These are phyloP conservation scores for Meiosimyza decipiens DNA, from an alignment of 2,888 invertebrate genomes.

Conservation along the genomic window DNA sequence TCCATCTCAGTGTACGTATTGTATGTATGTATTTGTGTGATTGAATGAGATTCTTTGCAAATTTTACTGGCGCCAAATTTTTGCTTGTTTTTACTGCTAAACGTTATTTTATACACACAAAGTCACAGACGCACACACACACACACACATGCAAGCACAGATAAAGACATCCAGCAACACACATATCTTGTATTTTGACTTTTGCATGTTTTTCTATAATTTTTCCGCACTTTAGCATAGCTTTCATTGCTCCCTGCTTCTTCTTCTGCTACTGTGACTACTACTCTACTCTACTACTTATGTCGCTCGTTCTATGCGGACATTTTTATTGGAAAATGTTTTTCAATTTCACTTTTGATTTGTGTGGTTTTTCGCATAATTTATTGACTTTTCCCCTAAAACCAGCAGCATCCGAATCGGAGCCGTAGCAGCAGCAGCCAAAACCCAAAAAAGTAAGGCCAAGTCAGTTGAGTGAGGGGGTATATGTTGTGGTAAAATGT, in stretches of 20 bases:
- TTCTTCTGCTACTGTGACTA: not conserved
- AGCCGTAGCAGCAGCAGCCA: slow-evolving; percentile 16
- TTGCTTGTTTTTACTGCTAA: slow-evolving; percentile 22
- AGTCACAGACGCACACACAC: slow-evolving; percentile 15
- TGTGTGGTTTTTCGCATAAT: slow-evolving; percentile 51
- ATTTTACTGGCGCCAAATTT: slow-evolving; percentile 42
- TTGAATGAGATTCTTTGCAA: not conserved
- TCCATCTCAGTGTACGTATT: no score
- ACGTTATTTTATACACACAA: slow-evolving; percentile 28
- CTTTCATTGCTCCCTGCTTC: not conserved
- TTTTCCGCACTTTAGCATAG: slow-evolving; percentile 36
- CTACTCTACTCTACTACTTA: not conserved
- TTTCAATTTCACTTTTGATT: slow-evolving; percentile 51
- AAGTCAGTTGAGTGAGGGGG: no score
- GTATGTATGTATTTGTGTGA: no score
- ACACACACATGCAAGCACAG: not conserved
- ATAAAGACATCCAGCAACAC: slow-evolving; percentile 2
- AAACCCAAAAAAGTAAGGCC: not conserved
- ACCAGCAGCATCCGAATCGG: slow-evolving; percentile 38
- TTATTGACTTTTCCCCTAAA: slow-evolving; percentile 47
- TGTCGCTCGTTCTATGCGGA: slow-evolving; percentile 31
- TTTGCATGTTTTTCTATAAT: slow-evolving; percentile 48
- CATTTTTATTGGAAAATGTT: slow-evolving; percentile 43
- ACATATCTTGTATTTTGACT: slow-evolving; percentile 41
- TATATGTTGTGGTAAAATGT: no score